Percentiles rank a stretch among this genome's conserved stretches.
Evolutionary conservation across 1,140 invertebrate genomes (phyloP).

Genomic region (Brachionus angularis): DNA sequence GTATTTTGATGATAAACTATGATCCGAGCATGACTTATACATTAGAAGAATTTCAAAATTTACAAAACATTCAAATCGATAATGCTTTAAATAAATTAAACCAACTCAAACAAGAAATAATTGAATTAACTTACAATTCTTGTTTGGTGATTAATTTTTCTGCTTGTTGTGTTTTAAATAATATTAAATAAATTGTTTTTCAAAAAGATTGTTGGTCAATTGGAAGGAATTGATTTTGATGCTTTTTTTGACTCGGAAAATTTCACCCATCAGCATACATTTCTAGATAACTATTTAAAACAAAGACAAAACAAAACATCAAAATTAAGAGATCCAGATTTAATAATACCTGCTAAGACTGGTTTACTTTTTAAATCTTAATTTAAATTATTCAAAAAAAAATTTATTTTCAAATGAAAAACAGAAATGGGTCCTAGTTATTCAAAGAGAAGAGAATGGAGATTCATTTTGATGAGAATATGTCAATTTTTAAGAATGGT

Average conservation of each 20-base stretch:
- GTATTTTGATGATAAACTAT: slow-evolving; percentile 50
- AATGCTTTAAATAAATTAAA: slow-evolving; percentile 49
- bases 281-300: slow-evolving; percentile 9
- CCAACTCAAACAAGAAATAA: slow-evolving; percentile 50
- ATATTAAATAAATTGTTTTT: slow-evolving; percentile 1
- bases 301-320: slow-evolving; percentile 9
- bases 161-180: neutral
- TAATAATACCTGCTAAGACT: neutral
- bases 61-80: slow-evolving; percentile 49
- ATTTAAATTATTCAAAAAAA: neutral
- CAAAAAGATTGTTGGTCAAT: neutral
- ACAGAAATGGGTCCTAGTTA: slow-evolving; percentile 51
- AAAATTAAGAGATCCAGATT: neutral
- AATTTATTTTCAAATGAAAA: neutral
- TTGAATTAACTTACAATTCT: slow-evolving; percentile 54
- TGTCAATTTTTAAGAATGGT: slow-evolving; percentile 52
- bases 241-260: slow-evolving; percentile 14
- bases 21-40: slow-evolving; percentile 49
- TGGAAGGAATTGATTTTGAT: slow-evolving; percentile 41
- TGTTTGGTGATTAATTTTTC: slow-evolving; percentile 53
- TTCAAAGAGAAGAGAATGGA: slow-evolving; percentile 55
- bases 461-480: slow-evolving; percentile 53
- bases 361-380: neutral
- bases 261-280: slow-evolving; percentile 5
- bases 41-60: slow-evolving; percentile 51